These are phyloP conservation scores for Neosalanx taihuensis DNA, from an alignment of 2,797 vertebrate genomes.

Conservation along the genomic window DNA sequence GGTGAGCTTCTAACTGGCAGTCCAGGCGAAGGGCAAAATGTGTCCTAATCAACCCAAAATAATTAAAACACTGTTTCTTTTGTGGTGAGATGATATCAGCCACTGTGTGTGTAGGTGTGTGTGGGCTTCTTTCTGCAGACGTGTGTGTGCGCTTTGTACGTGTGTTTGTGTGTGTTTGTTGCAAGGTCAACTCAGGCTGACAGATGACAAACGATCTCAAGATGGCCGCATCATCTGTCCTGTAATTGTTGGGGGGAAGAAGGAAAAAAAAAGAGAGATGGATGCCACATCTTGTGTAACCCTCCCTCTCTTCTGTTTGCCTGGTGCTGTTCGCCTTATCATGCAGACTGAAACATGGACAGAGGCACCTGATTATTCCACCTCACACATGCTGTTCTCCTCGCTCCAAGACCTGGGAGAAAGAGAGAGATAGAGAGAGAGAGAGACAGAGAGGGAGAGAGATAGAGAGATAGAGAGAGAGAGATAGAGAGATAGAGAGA, in stretches of 20 bases:
- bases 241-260: conserved; percentile 68
- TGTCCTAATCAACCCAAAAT: conserved; percentile 81
- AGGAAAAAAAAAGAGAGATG: conserved; percentile 20
- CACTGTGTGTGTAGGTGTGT: conserved; percentile 31
- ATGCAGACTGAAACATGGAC: conserved; percentile 36
- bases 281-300: conserved; percentile 36
- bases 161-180: conserved; percentile 58
- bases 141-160: neutral
- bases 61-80: conserved; percentile 61
- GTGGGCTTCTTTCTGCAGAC: conserved; percentile 39
- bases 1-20: conserved; percentile 86
- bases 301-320: conserved; percentile 15
- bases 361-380: conserved; percentile 61
- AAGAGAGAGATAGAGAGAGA: too few relatives aligned
- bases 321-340: conserved; percentile 56
- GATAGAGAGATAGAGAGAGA: conserved; percentile 25
- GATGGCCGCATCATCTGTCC: conserved; percentile 80
- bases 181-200: conserved; percentile 81
- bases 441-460: conserved; percentile 28
- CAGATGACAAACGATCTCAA: conserved; percentile 83
- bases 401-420: conserved; percentile 44
- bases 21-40: conserved; percentile 85
- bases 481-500: conserved; percentile 24
- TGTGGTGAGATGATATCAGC: conserved; percentile 69
- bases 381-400: conserved; percentile 38